Evolutionary conservation across 2,888 invertebrate species (phyloP), one percentile per base, ranked within the genome.

Genomic region (Oligia fasciuncula): DNA sequence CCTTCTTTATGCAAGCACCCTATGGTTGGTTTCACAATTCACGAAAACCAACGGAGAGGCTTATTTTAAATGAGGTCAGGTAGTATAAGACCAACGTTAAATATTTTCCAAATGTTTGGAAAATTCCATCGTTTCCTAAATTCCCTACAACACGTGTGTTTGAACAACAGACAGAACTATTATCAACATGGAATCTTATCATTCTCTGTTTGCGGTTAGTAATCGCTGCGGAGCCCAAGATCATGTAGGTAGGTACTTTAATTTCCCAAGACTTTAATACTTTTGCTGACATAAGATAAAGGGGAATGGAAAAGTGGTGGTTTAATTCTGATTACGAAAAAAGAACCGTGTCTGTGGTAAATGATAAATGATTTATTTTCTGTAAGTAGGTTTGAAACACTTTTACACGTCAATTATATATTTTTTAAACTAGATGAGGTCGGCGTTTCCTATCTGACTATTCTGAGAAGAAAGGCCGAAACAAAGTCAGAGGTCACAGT

Each of bases 171-270:
- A 73, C 77, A 79, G 46, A 82, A 79, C 68, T 73, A 81, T 63
- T 78, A 85, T 77, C 78, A 76, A 78, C 81, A 68, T 68, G 51
- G 72, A 74, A 74, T 74, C 82, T 88, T 88, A 88, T 88, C 89
- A 73, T 63, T 54, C 49, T 65, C 51, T 87, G 84, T 87, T 85
- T 89, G 78, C 79, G 68, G 60, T 76, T 79, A 65, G 75, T 83
- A 77, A 86, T 80, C 78, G 46, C 14, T 60, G 40, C 43, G 49
- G 73, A 85, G 81, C 70, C 77, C 65, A 80, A 80, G 75, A 84
- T 77, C 76, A 79, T 62, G 70, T 65, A 66, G 13, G 5, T 60
- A 40, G 14, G 70, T 69, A 60, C 60, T 80, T 80, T 76, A 76
- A 71, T 79, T 79, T 81, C 43, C 29, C 63, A 77, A 85, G 68